phyloP scores from a whole-genome alignment of 2,888 invertebrate species.

The Cataglyphis albicans region DNA sequence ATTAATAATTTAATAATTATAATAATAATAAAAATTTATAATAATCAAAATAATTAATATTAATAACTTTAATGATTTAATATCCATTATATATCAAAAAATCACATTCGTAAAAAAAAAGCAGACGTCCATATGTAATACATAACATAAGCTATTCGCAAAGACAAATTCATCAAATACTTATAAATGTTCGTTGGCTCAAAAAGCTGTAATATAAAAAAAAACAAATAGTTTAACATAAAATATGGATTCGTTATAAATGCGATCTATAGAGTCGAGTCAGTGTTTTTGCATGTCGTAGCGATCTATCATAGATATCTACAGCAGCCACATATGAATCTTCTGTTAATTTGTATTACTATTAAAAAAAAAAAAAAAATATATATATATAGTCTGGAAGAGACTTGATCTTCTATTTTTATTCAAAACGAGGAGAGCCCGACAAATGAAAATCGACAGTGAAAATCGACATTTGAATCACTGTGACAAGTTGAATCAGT shows the following conservation, averaged over 20 bases:
- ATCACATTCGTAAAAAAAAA: background rate
- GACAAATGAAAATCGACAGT: slow-evolving; percentile 1
- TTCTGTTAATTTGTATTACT: background rate
- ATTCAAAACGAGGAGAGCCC: background rate
- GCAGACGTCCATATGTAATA: background rate
- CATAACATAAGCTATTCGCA: background rate
- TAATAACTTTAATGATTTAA: too few relatives aligned
- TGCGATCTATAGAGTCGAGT: slow-evolving; percentile 79
- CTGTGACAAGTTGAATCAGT: slow-evolving; percentile 12
- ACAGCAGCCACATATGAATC: background rate
- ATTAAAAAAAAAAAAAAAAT: background rate
- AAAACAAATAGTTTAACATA: slow-evolving; percentile 33
- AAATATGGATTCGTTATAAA: slow-evolving; percentile 75
- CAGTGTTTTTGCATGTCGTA: background rate
- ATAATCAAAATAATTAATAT: too few relatives aligned
- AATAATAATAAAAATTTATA: too few relatives aligned
- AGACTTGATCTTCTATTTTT: background rate
- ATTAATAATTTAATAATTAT: too few relatives aligned
- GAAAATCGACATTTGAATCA: slow-evolving; percentile 17
- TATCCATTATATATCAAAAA: background rate
- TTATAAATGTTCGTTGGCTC: background rate
- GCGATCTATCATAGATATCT: background rate
- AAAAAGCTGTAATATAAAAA: slow-evolving; percentile 26
- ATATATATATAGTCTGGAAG: background rate
- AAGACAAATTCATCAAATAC: background rate